Conservation (phyloP, 2,113 vertebrate genomes). For the Aepyceros melampus region DNA sequence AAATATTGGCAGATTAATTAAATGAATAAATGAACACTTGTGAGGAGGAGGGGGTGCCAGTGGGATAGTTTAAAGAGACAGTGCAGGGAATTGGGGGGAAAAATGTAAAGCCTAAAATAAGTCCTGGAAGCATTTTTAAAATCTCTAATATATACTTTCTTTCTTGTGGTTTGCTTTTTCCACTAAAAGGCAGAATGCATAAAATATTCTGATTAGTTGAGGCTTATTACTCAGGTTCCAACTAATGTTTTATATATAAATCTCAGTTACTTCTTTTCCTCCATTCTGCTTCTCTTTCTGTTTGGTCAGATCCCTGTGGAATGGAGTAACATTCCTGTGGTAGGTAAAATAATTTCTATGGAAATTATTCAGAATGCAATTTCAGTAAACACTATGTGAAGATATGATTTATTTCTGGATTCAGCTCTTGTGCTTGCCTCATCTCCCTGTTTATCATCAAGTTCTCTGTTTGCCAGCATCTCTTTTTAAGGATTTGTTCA, state of each 20-base stretch:
- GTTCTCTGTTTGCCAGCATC: background rate
- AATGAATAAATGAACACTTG: background rate
- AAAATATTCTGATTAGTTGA: slow-evolving; percentile 65
- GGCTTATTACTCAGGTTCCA: slow-evolving; percentile 46
- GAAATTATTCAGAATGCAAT: slow-evolving; percentile 57
- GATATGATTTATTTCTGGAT: slow-evolving; percentile 54
- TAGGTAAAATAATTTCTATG: slow-evolving; percentile 57
- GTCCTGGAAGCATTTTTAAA: slow-evolving; percentile 48
- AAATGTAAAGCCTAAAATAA: background rate
- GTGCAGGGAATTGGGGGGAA: background rate
- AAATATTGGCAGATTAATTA: slow-evolving; percentile 5
- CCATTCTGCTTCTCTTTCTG: slow-evolving; percentile 17
- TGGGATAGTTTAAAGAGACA: slow-evolving; percentile 26
- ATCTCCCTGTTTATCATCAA: slow-evolving; percentile 33
- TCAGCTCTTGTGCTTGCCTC: background rate
- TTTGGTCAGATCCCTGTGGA: slow-evolving; percentile 23
- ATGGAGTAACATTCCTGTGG: slow-evolving; percentile 49
- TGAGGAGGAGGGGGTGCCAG: background rate
- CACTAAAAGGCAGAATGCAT: slow-evolving; percentile 48
- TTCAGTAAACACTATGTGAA: slow-evolving; percentile 47
- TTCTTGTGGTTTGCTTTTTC: slow-evolving; percentile 60
- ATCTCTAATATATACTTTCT: slow-evolving; percentile 17
- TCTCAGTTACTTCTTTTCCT: slow-evolving; percentile 18
- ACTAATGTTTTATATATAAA: slow-evolving; percentile 49
- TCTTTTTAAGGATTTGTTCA: background rate